Conservation (phyloP, 2,113 vertebrate species). For the Emberiza fucata region DNA sequence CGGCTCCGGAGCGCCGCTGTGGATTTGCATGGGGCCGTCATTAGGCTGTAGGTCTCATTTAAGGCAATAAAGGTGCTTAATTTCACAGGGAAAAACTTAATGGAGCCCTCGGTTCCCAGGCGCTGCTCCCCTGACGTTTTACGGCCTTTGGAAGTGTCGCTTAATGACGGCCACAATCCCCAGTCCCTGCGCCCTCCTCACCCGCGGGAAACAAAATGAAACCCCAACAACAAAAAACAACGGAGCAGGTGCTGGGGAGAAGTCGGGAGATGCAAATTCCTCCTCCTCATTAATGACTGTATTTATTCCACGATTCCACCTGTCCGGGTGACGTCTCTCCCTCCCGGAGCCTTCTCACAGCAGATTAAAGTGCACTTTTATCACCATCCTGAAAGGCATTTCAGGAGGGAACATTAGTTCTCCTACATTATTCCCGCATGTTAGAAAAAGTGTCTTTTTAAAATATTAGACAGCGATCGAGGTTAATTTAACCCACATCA, state of each 20-base stretch:
- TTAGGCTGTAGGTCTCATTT: not conserved
- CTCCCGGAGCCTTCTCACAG: not conserved
- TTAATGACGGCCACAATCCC: not conserved
- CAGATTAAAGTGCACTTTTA: slow-evolving; percentile 41
- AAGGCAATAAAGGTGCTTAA: not conserved
- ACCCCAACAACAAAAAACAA: not conserved
- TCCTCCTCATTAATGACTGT: not conserved
- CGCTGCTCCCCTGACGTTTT: not conserved
- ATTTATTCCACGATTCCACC: slow-evolving; percentile 34
- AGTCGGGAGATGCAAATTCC: not conserved
- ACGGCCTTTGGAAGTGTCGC: not conserved
- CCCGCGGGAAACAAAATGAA: not conserved
- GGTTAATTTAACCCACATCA: slow-evolving; percentile 38
- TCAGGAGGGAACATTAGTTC: slow-evolving; percentile 43
- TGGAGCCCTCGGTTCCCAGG: slow-evolving; percentile 13
- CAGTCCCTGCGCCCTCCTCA: not conserved
- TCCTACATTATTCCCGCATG: slow-evolving; percentile 33
- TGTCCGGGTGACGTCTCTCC: not conserved
- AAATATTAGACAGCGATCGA: slow-evolving; percentile 27
- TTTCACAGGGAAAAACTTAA: slow-evolving; percentile 26
- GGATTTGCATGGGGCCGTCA: not conserved
- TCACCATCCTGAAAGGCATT: not conserved
- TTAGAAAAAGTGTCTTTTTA: slow-evolving; percentile 46
- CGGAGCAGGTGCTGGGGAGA: not conserved
- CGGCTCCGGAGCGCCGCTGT: not conserved